Evolutionary conservation across 2,888 invertebrate species (phyloP), one percentile per base, ranked within the genome.

Genomic region (Hoplodrina blanda): DNA sequence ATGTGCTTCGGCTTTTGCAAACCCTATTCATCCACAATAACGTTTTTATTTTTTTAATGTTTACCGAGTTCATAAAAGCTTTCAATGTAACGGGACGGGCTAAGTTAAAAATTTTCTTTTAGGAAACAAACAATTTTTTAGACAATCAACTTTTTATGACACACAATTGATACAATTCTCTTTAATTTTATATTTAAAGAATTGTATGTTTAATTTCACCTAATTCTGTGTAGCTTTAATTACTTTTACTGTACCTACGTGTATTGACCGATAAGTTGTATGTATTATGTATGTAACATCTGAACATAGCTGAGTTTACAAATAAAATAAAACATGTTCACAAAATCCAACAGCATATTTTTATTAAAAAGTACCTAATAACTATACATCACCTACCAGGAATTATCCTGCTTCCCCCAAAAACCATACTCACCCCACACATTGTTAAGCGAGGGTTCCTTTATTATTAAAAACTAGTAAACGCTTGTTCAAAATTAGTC

Each of bases 401-500:
- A 69, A n/a, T 10, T 46, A 30, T 73, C 52, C 64, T 10, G 8
- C 3, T 44, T 61, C 0, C 17, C 15, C 15, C 44, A 55, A 57
- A 66, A 67, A 59, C 20, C 65, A 66, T 69, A 52, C 70, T 56
- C 82, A 84, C 84, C 82, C 82, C 72, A 86, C 61, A 55, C 68
- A 75, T 83, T 75, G 76, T 82, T 63, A 79, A 71, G 73, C 75
- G 81, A 83, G 82, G 88, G 89, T 87, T 85, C 79, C 81, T 86
- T 88, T 89, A 91, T 90, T 91, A 91, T 89, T 91, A 90, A 90
- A 91, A 91, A 89, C 86, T 89, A 85, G 85, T 89, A 90, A 91
- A 91, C 86, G 88, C 90, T 80, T 82, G 88, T 88, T 89, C 88
- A 82, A 89, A 93, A 94, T 95, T 93, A 93, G 93, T 94, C 86